Conservation (phyloP, 2,888 invertebrate genomes). For the Cataglyphis livida region DNA sequence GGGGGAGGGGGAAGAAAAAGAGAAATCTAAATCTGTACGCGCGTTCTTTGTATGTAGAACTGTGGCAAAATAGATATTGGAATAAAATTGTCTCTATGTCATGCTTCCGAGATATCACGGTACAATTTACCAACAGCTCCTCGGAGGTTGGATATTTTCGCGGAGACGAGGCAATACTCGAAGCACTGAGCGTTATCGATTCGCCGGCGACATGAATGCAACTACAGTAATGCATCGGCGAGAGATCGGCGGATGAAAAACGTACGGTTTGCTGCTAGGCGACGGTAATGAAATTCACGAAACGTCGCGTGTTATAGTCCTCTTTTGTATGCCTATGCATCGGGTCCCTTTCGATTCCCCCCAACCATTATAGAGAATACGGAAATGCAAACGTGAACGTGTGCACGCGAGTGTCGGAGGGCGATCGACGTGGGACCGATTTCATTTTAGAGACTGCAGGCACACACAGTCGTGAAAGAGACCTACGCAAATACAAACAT, state of each 20-base stretch:
- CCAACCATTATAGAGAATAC: conserved; percentile 33
- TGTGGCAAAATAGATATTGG: not conserved
- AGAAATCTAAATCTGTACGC: not conserved
- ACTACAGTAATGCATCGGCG: conserved; percentile 31
- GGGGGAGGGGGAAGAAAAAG: not conserved
- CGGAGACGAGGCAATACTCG: not conserved
- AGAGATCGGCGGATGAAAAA: conserved; percentile 64
- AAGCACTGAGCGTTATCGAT: conserved; percentile 40
- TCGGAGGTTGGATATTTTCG: not conserved
- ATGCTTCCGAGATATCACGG: not conserved
- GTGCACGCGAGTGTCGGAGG: conserved; percentile 25
- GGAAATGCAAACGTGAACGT: conserved; percentile 32
- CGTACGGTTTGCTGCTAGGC: conserved; percentile 68
- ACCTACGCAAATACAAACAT: conserved; percentile 15
- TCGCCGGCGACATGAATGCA: conserved; percentile 15
- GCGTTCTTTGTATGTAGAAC: too few relatives aligned
- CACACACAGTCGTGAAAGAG: conserved; percentile 39
- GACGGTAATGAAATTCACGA: conserved; percentile 71
- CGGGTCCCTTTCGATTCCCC: conserved; percentile 31
- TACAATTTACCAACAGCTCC: not conserved
- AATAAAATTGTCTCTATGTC: conserved; percentile 2
- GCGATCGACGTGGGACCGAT: conserved; percentile 51
- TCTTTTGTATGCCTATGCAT: conserved; percentile 46
- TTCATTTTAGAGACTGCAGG: conserved; percentile 44
- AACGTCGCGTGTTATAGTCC: conserved; percentile 63